These are phyloP conservation scores for Drosophila cardini DNA, from an alignment of 1,140 invertebrate species.

Conservation along the genomic window DNA sequence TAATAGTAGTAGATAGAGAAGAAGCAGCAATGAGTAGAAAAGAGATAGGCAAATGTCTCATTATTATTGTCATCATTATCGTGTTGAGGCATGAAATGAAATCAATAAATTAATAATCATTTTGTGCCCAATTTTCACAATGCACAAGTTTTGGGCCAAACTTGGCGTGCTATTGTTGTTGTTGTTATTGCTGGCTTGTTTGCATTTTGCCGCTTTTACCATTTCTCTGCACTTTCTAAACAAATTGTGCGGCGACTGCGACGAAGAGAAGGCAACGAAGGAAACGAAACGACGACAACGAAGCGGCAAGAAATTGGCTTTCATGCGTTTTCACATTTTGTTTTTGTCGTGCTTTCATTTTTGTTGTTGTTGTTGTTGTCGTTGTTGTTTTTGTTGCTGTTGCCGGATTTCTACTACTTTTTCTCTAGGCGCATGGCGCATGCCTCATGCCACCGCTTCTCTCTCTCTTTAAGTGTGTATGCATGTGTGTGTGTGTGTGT, in stretches of 20 bases:
- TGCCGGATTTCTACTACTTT: slow-evolving; percentile 72
- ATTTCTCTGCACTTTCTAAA: slow-evolving; percentile 84
- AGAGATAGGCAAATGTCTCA: slow-evolving; percentile 7
- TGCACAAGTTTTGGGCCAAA: slow-evolving; percentile 65
- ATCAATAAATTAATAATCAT: slow-evolving; percentile 78
- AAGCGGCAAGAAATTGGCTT: slow-evolving; percentile 69
- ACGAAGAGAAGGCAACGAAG: slow-evolving; percentile 49
- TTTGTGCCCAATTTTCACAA: slow-evolving; percentile 67
- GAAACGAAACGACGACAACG: neutral
- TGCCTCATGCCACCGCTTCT: slow-evolving; percentile 18
- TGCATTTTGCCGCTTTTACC: slow-evolving; percentile 84
- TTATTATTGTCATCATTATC: slow-evolving; percentile 37
- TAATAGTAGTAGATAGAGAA: slow-evolving; percentile 46
- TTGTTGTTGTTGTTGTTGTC: slow-evolving; percentile 34
- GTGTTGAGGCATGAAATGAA: slow-evolving; percentile 53
- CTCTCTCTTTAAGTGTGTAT: slow-evolving; percentile 15
- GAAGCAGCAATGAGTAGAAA: neutral
- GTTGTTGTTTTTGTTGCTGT: slow-evolving; percentile 28
- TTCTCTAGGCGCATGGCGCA: slow-evolving; percentile 59
- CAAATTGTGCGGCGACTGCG: slow-evolving; percentile 74
- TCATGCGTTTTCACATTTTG: slow-evolving; percentile 83
- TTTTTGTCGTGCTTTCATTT: slow-evolving; percentile 83
- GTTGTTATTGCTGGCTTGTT: slow-evolving; percentile 60
- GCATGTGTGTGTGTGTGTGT: neutral
- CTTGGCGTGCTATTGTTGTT: slow-evolving; percentile 25